A percentile compares a stretch with the other conserved stretches of the same genome.
Evolutionary conservation across 2,797 vertebrate genomes (phyloP).

Genomic region (Sebastes hubbsi): DNA sequence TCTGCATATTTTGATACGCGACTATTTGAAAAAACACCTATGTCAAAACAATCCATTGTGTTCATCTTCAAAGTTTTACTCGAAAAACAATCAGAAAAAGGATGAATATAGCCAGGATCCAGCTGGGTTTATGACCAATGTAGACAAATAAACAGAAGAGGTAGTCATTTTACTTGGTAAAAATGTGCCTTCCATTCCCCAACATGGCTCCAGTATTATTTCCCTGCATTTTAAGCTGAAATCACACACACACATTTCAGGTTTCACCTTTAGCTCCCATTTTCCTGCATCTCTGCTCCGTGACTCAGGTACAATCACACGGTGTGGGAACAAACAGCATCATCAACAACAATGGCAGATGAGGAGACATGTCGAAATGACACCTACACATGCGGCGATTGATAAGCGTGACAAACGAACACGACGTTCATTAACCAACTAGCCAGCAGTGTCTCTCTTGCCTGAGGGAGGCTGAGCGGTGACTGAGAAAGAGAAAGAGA

Average conservation of each 20-base stretch:
- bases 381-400: conserved; percentile 77
- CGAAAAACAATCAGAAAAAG: not conserved
- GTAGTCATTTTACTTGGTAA: not conserved
- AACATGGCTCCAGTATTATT: conserved; percentile 29
- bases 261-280: conserved; percentile 68
- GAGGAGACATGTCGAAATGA: conserved; percentile 73
- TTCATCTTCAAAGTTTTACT: not conserved
- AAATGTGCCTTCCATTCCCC: conserved; percentile 17
- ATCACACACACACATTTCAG: conserved; percentile 52
- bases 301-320: conserved; percentile 73
- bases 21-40: not conserved
- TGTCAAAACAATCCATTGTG: not conserved
- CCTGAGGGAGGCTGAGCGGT: conserved; percentile 51
- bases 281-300: conserved; percentile 55
- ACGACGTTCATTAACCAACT: conserved; percentile 78
- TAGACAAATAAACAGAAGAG: conserved; percentile 24
- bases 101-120: conserved; percentile 4
- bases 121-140: conserved; percentile 37
- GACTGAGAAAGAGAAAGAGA: conserved; percentile 32
- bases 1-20: conserved; percentile 4
- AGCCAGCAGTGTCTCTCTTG: conserved; percentile 60
- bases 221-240: conserved; percentile 50
- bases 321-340: conserved; percentile 67
- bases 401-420: conserved; percentile 82
- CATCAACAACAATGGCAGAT: conserved; percentile 70